Percentiles rank a stretch among this genome's conserved stretches.
These are phyloP conservation scores for Sanderia malayensis DNA, from an alignment of 30 jellyfish, hydroid and myxozoan genomes.

Conservation along the genomic window DNA sequence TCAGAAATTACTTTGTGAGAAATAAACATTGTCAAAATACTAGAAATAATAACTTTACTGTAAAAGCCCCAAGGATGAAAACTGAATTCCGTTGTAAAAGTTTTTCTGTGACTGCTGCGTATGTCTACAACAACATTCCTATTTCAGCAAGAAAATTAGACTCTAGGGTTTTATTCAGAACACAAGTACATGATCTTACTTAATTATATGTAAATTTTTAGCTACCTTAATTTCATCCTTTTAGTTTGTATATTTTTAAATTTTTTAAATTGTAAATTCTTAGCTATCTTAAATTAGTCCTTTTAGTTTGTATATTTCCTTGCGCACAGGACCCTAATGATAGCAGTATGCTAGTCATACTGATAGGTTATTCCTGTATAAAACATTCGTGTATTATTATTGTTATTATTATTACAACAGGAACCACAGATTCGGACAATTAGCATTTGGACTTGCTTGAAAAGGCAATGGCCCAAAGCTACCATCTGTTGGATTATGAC, in stretches of 20 bases:
- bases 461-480: too few relatives aligned
- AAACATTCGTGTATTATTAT: too few relatives aligned
- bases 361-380: too few relatives aligned
- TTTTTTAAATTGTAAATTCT: too few relatives aligned
- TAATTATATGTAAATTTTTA: background rate
- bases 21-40: constrained; percentile 20
- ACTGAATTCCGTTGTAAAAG: background rate
- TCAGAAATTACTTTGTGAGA: constrained; percentile 18
- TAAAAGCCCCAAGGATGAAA: background rate
- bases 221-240: background rate
- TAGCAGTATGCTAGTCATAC: too few relatives aligned
- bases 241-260: background rate
- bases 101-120: constrained; percentile 3
- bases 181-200: background rate
- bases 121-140: background rate
- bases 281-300: too few relatives aligned
- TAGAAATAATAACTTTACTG: background rate
- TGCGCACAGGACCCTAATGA: too few relatives aligned
- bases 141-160: background rate
- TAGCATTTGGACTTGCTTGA: too few relatives aligned
- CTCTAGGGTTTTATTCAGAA: background rate
- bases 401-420: too few relatives aligned
- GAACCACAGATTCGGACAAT: too few relatives aligned
- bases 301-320: too few relatives aligned
- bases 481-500: too few relatives aligned